These are phyloP conservation scores for Apotomis capreana DNA, from an alignment of 2,888 invertebrate genomes.

Conservation along the genomic window DNA sequence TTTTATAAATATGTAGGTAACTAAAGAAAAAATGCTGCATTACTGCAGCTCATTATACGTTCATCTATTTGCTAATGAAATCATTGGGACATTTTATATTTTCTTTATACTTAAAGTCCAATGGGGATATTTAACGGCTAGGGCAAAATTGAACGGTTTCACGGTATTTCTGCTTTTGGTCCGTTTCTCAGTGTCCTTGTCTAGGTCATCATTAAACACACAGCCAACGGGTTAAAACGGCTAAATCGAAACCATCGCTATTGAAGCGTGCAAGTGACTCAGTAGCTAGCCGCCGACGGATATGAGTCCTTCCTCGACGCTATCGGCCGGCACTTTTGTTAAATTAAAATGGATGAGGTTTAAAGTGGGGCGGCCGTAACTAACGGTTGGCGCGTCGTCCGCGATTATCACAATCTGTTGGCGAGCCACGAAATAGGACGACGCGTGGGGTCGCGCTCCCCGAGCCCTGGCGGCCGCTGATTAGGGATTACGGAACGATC, in stretches of 20 bases:
- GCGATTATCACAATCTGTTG: conserved; percentile 66
- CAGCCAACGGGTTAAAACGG: neutral
- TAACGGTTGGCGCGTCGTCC: conserved; percentile 76
- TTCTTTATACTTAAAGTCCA: too few species aligned
- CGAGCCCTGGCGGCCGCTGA: conserved; percentile 44
- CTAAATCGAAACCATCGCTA: conserved; percentile 23
- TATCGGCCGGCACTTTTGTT: conserved; percentile 82
- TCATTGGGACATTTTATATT: too few species aligned
- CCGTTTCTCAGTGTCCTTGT: too few species aligned
- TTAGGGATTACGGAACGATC: conserved; percentile 47
- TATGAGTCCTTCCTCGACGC: conserved; percentile 80
- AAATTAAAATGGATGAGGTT: conserved; percentile 83
- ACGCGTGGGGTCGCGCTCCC: conserved; percentile 64
- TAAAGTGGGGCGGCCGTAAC: conserved; percentile 81
- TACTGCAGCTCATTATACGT: too few species aligned
- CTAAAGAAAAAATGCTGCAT: too few species aligned
- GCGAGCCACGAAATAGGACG: conserved; percentile 67
- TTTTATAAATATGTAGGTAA: too few species aligned
- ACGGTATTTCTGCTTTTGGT: too few species aligned
- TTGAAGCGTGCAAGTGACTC: conserved; percentile 45
- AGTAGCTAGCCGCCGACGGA: conserved; percentile 65
- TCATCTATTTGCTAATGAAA: too few species aligned
- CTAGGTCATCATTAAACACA: too few species aligned
- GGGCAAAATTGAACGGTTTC: too few species aligned
- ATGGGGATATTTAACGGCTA: too few species aligned